Conservation (phyloP, 2,113 vertebrate species). For the Myrmecophaga tridactyla region DNA sequence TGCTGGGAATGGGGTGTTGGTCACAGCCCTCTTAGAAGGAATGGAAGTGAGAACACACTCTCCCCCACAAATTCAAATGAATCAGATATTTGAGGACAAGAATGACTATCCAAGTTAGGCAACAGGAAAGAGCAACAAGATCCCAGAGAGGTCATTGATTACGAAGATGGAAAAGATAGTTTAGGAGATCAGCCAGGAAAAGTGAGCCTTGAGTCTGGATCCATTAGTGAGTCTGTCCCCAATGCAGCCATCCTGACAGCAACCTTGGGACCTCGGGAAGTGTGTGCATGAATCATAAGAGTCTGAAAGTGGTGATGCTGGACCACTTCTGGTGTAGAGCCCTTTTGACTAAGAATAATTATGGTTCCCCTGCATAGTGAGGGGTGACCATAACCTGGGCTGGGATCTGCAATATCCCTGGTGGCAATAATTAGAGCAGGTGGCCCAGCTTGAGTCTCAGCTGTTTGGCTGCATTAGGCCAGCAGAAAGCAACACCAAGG, state of each 20-base stretch:
- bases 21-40: background rate
- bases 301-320: background rate
- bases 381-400: background rate
- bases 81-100: background rate
- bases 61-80: background rate
- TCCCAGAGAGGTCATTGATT: background rate
- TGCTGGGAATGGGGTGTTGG: background rate
- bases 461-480: background rate
- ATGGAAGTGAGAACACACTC: background rate
- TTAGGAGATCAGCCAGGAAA: background rate
- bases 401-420: background rate
- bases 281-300: background rate
- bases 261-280: background rate
- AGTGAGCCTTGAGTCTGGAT: background rate
- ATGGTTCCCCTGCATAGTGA: background rate
- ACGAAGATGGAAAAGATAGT: background rate
- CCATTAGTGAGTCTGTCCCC: background rate
- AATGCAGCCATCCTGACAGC: background rate
- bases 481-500: background rate
- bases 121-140: background rate
- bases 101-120: background rate
- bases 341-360: background rate
- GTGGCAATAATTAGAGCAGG: background rate
- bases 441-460: background rate
- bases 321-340: background rate